Conservation (phyloP, 2,797 vertebrate species). For the Emys orbicularis region DNA sequence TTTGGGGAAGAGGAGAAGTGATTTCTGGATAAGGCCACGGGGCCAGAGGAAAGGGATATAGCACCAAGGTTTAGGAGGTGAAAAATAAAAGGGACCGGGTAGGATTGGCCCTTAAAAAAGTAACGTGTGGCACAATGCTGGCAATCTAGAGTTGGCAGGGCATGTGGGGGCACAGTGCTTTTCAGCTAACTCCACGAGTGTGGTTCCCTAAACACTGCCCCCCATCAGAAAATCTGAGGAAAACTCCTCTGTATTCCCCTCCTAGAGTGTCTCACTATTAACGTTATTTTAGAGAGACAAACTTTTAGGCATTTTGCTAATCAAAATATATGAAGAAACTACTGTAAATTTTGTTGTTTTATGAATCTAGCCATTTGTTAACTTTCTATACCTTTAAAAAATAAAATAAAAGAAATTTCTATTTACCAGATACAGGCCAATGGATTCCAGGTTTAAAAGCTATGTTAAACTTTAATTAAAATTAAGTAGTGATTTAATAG, state of each 20-base stretch:
- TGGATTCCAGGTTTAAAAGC: constrained; percentile 31
- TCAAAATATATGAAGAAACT: fast-evolving
- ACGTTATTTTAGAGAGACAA: fast-evolving
- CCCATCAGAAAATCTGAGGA: not conserved
- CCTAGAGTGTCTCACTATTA: fast-evolving
- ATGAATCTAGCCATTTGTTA: not conserved
- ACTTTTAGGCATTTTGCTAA: not conserved
- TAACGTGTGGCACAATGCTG: not conserved
- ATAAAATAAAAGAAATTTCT: not conserved
- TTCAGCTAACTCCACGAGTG: fast-evolving
- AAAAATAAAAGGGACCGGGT: fast-evolving
- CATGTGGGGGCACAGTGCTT: fast-evolving
- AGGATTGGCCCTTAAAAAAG: fast-evolving
- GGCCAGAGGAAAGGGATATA: not conserved
- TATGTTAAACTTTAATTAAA: constrained; percentile 47
- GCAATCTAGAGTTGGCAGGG: not conserved
- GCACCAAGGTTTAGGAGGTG: not conserved
- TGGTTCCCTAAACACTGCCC: not conserved
- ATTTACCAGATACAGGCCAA: not conserved
- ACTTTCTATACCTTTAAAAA: not conserved
- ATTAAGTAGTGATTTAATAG: constrained; percentile 9
- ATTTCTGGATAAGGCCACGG: not conserved
- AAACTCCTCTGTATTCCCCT: not conserved
- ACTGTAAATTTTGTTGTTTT: fast-evolving
- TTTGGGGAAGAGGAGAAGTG: not conserved